These are phyloP conservation scores for Gryon sp. DNA, from an alignment of 1,140 invertebrate genomes.

Conservation along the genomic window DNA sequence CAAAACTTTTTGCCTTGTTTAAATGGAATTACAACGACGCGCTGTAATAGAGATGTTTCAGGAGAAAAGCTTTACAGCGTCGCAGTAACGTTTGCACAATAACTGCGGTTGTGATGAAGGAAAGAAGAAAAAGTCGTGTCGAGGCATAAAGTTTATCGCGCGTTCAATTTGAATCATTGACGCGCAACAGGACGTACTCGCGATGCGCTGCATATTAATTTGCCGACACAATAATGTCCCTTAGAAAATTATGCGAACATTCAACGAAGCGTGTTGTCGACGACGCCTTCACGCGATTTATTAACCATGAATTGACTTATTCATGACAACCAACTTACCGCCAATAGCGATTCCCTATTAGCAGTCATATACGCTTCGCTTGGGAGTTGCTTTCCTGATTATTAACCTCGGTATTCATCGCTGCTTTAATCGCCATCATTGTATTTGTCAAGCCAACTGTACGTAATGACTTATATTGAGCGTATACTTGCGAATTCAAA, in stretches of 20 bases:
- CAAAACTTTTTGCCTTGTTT: constrained; percentile 33
- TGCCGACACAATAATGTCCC: constrained; percentile 16
- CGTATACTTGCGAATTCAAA: constrained; percentile 31
- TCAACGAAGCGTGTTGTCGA: constrained; percentile 10
- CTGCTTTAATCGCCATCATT: constrained; percentile 29
- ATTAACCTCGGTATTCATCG: constrained; percentile 31
- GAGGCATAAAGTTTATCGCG: constrained; percentile 12
- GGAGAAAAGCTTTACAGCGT: constrained; percentile 29
- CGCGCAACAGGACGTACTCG: constrained; percentile 4
- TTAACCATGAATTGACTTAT: constrained; percentile 47
- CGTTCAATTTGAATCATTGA: constrained; percentile 4
- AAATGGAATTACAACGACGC: constrained; percentile 24
- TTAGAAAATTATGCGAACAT: constrained; percentile 50
- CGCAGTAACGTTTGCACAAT: constrained; percentile 21
- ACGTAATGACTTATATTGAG: constrained; percentile 40
- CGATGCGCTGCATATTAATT: constrained; percentile 33
- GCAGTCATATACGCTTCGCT: constrained; percentile 41
- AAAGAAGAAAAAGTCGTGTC: constrained; percentile 20
- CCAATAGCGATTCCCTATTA: constrained; percentile 9
- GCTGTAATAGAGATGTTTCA: constrained; percentile 35
- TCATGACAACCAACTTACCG: constrained; percentile 28
- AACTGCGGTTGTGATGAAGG: constrained; percentile 5
- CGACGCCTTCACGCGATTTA: constrained; percentile 32
- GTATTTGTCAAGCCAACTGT: constrained; percentile 45
- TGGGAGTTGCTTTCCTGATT: constrained; percentile 36